Evolutionary conservation across 2,888 invertebrate genomes (phyloP).

Genomic region (Sepioteuthis lessoniana): DNA sequence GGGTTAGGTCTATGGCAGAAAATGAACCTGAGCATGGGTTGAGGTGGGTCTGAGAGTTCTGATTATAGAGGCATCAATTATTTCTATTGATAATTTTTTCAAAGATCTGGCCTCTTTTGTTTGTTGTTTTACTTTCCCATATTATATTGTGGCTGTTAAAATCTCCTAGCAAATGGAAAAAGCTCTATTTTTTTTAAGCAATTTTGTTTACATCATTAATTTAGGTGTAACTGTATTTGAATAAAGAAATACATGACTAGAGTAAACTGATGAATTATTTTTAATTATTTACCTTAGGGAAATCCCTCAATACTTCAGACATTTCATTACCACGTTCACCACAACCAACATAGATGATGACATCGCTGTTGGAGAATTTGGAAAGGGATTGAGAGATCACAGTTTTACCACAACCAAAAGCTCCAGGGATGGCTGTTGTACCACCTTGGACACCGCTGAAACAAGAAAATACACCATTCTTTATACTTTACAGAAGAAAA

Average conservation of each 20-base stretch:
- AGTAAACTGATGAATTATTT: background rate
- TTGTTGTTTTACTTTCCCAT: too few species aligned
- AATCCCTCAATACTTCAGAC: slow-evolving; percentile 98
- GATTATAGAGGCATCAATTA: too few species aligned
- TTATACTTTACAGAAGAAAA: background rate
- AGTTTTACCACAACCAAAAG: slow-evolving; percentile 99
- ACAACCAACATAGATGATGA: slow-evolving; percentile 99
- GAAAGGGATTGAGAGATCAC: slow-evolving; percentile 99
- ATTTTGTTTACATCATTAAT: background rate
- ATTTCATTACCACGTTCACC: slow-evolving; percentile 99
- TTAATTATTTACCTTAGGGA: slow-evolving; percentile 83
- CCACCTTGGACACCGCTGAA: slow-evolving; percentile 95
- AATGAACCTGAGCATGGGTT: too few species aligned
- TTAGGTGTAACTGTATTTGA: too few species aligned
- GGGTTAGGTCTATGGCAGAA: too few species aligned
- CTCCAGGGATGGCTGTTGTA: slow-evolving; percentile 98
- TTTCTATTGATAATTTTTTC: too few species aligned
- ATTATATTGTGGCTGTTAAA: too few species aligned
- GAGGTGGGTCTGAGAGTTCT: too few species aligned
- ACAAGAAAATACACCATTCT: background rate
- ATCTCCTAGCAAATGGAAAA: too few species aligned
- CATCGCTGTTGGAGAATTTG: slow-evolving; percentile 99
- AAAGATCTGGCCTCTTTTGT: too few species aligned
- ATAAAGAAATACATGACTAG: too few species aligned
- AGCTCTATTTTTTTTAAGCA: background rate